phyloP scores from a whole-genome alignment of 2,113 vertebrate genomes.

The Macquaria australasica region DNA sequence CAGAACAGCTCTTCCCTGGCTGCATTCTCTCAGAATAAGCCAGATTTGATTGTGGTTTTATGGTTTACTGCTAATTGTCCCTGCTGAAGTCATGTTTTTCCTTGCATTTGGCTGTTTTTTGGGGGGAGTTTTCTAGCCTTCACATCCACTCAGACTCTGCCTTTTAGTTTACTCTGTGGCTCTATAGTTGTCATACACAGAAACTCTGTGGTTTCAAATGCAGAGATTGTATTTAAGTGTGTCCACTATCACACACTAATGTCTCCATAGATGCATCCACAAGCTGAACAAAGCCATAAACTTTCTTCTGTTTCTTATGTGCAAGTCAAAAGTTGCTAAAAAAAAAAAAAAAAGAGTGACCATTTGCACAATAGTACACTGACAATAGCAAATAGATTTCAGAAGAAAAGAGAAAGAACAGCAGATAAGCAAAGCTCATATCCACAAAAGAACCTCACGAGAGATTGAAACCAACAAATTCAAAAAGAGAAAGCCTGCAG shows the following conservation, averaged over 20 bases:
- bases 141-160: slow-evolving; percentile 9
- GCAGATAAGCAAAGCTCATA: slow-evolving; percentile 14
- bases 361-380: slow-evolving; percentile 15
- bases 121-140: slow-evolving; percentile 34
- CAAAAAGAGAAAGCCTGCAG: not conserved
- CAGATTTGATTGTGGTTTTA: slow-evolving; percentile 71
- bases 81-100: slow-evolving; percentile 69
- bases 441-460: slow-evolving; percentile 28
- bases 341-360: not conserved
- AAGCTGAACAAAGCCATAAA: slow-evolving; percentile 25
- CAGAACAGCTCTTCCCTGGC: slow-evolving; percentile 65
- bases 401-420: slow-evolving; percentile 8
- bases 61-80: slow-evolving; percentile 72
- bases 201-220: slow-evolving; percentile 12
- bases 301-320: not conserved
- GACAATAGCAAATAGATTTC: slow-evolving; percentile 7
- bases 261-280: slow-evolving; percentile 7
- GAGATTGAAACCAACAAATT: not conserved
- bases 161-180: slow-evolving; percentile 2
- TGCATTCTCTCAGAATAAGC: slow-evolving; percentile 57
- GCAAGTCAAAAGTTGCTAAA: slow-evolving; percentile 6
- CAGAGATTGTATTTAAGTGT: slow-evolving; percentile 26
- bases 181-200: not conserved
- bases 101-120: slow-evolving; percentile 49
- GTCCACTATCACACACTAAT: not conserved